Percentiles rank a stretch among this genome's conserved stretches.
These are phyloP conservation scores for Drosophila willistoni DNA, from an alignment of 1,140 invertebrate genomes.

Conservation along the genomic window DNA sequence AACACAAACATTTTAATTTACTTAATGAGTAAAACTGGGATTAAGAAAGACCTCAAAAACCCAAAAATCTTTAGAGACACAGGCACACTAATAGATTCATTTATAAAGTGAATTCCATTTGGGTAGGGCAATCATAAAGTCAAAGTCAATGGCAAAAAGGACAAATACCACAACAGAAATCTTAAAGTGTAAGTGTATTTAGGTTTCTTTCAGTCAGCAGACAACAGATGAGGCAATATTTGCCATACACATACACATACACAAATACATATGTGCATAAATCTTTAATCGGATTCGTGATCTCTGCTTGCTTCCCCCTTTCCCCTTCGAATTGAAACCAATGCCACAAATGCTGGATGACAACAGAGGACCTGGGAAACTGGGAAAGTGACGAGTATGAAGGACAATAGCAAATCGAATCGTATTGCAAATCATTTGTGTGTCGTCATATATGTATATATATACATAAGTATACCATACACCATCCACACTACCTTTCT, in stretches of 20 bases:
- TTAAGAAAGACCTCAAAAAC: too few species aligned
- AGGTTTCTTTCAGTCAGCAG: constrained; percentile 1
- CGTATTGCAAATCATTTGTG: constrained; percentile 12
- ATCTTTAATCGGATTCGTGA: constrained; percentile 28
- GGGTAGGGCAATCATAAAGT: too few species aligned
- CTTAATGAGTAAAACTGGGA: too few species aligned
- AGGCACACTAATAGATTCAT: too few species aligned
- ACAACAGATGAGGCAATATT: not conserved
- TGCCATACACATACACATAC: not conserved
- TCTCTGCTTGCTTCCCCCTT: not conserved
- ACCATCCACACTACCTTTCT: not conserved
- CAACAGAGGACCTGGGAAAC: not conserved
- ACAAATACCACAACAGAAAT: too few species aligned
- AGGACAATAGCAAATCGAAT: constrained; percentile 19
- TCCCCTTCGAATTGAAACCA: not conserved
- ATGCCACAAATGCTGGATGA: not conserved
- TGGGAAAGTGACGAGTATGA: not conserved
- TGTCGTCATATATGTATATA: not conserved
- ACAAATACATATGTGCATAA: constrained; percentile 10
- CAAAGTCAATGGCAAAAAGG: too few species aligned
- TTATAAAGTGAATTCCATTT: too few species aligned
- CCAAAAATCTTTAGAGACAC: too few species aligned
- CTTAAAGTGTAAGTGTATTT: not conserved
- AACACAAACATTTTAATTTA: too few species aligned
- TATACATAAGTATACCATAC: too few species aligned